phyloP scores from a whole-genome alignment of 2,797 vertebrate species.

The Orestias chungarensis region DNA sequence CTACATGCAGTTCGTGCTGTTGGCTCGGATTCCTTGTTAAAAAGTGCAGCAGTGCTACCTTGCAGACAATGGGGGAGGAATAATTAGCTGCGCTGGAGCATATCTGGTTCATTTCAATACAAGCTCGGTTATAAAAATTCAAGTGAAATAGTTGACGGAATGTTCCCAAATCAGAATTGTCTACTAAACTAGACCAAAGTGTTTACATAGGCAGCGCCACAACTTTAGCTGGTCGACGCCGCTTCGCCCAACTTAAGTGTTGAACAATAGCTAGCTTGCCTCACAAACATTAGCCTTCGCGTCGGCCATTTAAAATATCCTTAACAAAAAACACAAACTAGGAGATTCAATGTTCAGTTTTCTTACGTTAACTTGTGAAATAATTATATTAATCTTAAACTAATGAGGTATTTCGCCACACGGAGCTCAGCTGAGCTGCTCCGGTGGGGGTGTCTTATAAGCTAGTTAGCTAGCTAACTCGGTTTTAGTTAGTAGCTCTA shows the following conservation, averaged over 20 bases:
- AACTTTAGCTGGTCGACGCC: constrained; percentile 18
- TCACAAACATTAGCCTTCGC: constrained; percentile 13
- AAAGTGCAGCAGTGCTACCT: constrained; percentile 41
- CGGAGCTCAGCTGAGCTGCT: constrained; percentile 63
- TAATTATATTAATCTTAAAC: background rate
- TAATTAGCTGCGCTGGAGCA: constrained; percentile 22
- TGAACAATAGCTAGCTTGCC: constrained; percentile 71
- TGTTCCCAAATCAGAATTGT: background rate
- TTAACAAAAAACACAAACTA: accelerated
- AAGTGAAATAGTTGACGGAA: background rate
- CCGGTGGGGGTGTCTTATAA: constrained; percentile 35
- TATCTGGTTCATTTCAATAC: constrained; percentile 14
- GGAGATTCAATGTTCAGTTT: accelerated
- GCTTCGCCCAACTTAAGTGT: constrained; percentile 63
- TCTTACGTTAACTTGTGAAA: background rate
- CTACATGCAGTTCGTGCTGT: background rate
- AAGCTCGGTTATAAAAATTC: constrained; percentile 5
- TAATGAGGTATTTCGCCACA: constrained; percentile 16
- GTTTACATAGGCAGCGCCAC: constrained; percentile 4
- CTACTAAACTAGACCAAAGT: background rate
- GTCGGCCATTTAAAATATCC: background rate
- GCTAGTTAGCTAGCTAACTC: constrained; percentile 63
- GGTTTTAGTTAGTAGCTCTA: constrained; percentile 59
- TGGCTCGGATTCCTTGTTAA: background rate
- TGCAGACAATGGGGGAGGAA: constrained; percentile 67